Evolutionary conservation across 64 coral and sea anemone genomes (phyloP), one percentile per base, ranked within the genome.

Genomic region (Pocillopora verrucosa): DNA sequence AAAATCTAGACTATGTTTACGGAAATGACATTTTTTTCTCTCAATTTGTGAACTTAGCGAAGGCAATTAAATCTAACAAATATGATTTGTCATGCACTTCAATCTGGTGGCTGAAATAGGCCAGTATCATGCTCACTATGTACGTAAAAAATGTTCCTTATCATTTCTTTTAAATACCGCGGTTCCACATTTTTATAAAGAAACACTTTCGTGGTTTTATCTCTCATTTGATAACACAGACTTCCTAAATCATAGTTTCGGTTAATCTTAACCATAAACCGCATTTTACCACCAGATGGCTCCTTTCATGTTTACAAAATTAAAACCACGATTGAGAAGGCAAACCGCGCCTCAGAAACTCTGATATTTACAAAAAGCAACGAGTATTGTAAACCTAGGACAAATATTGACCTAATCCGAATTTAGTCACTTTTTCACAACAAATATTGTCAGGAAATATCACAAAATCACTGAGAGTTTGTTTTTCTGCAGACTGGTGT

Each of bases 391-490:
- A 70, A 70, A 26, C 67, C 20, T n/a, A 16, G 5, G 11, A 3
- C 62, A 16, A 84, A 79, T 79, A 60, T 79, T 79, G 22, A 79
- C 56, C 26, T 70, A 9, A 83, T 16, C 13, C 36, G 38, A 72
- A 85, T 85, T 83, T 70, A 30, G 51, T 85, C 38, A 41, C 64
- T 72, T 84, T 85, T 85, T 19, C 22, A 41, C 82, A 72, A 45
- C 82, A 45, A 58, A 85, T 72, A 84, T 24, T 85, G 38, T 85
- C 65, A 13, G 24, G 70, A 85, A 72, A 56, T 38, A 72, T 72
- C 64, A 85, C 69, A 36, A 85, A 85, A 85, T 72, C 17, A 45
- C 15, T 2, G 26, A 19, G 37, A 51, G 41, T 72, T 85, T 72
- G 19, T 14, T 72, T 85, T 70, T 72, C 56, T 12, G 37, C 57